Evolutionary conservation across 2,113 vertebrate species (phyloP).

Genomic region (Notarius lentiginosus): DNA sequence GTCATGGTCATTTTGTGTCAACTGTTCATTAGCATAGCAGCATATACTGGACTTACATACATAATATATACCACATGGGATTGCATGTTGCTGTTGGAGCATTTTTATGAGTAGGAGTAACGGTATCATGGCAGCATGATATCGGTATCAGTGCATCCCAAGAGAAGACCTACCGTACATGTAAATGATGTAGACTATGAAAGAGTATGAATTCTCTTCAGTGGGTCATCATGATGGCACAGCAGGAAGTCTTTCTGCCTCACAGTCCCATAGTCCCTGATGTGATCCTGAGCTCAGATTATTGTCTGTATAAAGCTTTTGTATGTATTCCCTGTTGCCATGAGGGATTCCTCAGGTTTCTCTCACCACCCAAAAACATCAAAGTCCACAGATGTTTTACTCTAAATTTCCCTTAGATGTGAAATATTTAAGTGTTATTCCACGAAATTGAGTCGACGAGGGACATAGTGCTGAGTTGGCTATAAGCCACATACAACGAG

Average conservation of each 20-base stretch:
- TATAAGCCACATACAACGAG: too few relatives aligned
- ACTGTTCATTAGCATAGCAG: background rate
- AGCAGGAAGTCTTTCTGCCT: background rate
- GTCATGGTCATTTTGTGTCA: background rate
- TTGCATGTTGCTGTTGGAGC: background rate
- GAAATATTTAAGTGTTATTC: too few relatives aligned
- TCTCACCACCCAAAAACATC: background rate
- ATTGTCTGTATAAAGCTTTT: too few relatives aligned
- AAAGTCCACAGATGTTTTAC: background rate
- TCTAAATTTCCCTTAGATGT: background rate
- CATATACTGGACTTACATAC: background rate
- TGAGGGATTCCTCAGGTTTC: background rate
- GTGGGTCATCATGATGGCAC: background rate
- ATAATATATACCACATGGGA: background rate
- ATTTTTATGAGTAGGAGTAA: background rate
- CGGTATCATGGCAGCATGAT: background rate
- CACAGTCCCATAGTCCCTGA: background rate
- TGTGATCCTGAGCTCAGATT: background rate
- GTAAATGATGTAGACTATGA: background rate
- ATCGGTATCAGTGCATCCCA: background rate
- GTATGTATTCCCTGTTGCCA: background rate
- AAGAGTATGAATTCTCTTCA: background rate
- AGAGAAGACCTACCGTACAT: background rate
- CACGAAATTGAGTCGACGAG: too few relatives aligned
- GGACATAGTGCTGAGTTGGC: too few relatives aligned